These are phyloP conservation scores for Philereme vetulata DNA, from an alignment of 2,888 invertebrate genomes.

Conservation along the genomic window DNA sequence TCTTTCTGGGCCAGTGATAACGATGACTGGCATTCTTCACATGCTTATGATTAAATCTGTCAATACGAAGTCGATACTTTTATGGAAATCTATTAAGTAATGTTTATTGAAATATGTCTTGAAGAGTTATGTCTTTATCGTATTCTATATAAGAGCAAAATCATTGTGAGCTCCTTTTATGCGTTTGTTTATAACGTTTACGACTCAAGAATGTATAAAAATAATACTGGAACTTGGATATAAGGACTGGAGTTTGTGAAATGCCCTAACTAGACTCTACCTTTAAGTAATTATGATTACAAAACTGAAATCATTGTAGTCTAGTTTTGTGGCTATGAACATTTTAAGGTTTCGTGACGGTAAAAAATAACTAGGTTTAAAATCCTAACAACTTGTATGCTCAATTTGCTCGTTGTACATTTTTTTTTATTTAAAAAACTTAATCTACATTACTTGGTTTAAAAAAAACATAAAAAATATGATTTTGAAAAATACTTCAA, in stretches of 20 bases:
- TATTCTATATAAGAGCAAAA: constrained; percentile 22
- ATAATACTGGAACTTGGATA: constrained; percentile 5
- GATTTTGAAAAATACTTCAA: too few relatives aligned
- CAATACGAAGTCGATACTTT: constrained; percentile 18
- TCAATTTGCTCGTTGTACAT: too few relatives aligned
- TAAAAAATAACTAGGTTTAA: too few relatives aligned
- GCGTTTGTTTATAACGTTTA: constrained; percentile 15
- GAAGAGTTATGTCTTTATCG: constrained; percentile 22
- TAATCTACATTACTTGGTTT: too few relatives aligned
- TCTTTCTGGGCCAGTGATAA: constrained; percentile 17
- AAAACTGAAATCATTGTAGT: too few relatives aligned
- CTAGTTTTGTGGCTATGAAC: too few relatives aligned
- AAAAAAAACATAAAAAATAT: too few relatives aligned
- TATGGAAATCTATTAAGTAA: constrained; percentile 17
- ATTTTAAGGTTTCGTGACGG: too few relatives aligned
- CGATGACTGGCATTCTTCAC: constrained; percentile 26
- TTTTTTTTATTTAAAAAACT: too few relatives aligned
- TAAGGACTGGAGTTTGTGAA: neutral
- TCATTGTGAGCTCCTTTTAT: constrained; percentile 20
- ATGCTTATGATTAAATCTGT: constrained; percentile 14
- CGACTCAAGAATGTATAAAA: constrained; percentile 23
- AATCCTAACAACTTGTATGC: too few relatives aligned
- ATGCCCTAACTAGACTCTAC: neutral
- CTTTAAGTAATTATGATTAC: too few relatives aligned
- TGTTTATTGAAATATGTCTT: constrained; percentile 20